Percentiles rank a stretch among this genome's conserved stretches.
These are phyloP conservation scores for Sarotherodon lohbergeri DNA, from an alignment of 2,113 vertebrate genomes.

Conservation along the genomic window DNA sequence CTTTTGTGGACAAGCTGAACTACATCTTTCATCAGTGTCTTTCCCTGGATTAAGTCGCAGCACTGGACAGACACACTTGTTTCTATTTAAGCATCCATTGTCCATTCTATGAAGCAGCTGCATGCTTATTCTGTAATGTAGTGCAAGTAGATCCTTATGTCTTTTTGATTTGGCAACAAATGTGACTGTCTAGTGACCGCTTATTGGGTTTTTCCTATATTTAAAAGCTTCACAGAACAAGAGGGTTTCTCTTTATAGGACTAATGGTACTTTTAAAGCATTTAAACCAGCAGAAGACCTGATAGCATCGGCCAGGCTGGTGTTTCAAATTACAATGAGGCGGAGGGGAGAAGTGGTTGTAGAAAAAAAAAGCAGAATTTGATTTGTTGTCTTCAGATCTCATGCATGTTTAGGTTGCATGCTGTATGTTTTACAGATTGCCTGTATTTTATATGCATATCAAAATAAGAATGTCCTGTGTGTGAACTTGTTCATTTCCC, in stretches of 20 bases:
- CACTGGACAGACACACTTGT: background rate
- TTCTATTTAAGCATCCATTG: background rate
- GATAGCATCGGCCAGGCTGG: background rate
- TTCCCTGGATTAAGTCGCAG: background rate
- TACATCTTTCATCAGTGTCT: background rate
- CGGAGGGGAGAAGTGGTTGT: background rate
- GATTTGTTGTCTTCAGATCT: background rate
- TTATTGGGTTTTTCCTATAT: background rate
- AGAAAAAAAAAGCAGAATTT: background rate
- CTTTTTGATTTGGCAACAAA: constrained; percentile 9
- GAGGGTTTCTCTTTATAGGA: background rate
- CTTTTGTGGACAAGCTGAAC: background rate
- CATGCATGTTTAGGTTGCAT: background rate
- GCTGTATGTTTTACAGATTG: background rate
- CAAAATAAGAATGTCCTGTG: background rate
- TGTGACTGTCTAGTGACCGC: constrained; percentile 9
- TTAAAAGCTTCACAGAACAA: background rate
- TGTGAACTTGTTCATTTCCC: background rate
- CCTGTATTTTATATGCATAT: background rate
- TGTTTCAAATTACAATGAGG: background rate
- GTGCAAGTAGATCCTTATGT: background rate
- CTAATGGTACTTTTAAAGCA: background rate
- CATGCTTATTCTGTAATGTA: background rate
- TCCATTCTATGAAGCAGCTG: background rate
- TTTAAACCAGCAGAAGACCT: background rate